These are phyloP conservation scores for Pampus argenteus DNA, from an alignment of 2,797 vertebrate species.

Conservation along the genomic window DNA sequence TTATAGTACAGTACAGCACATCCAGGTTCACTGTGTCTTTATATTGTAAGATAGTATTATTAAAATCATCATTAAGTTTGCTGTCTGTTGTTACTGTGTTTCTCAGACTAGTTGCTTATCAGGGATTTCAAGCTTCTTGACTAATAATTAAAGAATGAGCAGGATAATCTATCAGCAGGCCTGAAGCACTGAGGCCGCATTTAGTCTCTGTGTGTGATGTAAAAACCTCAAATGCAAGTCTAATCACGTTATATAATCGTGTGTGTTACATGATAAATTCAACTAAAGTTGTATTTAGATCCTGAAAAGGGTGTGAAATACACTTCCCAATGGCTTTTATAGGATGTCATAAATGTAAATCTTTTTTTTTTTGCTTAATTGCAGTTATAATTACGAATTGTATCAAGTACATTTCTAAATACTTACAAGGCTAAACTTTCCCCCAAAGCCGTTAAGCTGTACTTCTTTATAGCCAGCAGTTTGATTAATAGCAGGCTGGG, in stretches of 20 bases:
- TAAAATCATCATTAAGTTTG: slow-evolving; percentile 46
- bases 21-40: background rate
- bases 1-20: background rate
- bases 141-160: slow-evolving; percentile 47
- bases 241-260: background rate
- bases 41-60: slow-evolving; percentile 11
- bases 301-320: background rate
- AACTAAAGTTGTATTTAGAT: background rate
- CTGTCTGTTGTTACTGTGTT: slow-evolving; percentile 13
- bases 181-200: slow-evolving; percentile 18
- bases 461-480: background rate
- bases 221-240: slow-evolving; percentile 10
- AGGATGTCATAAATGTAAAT: background rate
- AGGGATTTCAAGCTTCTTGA: slow-evolving; percentile 33
- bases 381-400: slow-evolving; percentile 2
- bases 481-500: slow-evolving; percentile 3
- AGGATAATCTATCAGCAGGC: slow-evolving; percentile 13
- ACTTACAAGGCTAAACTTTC: background rate
- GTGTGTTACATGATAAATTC: background rate
- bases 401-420: background rate
- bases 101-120: slow-evolving; percentile 9
- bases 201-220: slow-evolving; percentile 5
- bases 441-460: background rate
- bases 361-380: background rate
- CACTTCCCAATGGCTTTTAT: background rate